These are phyloP conservation scores for Myotis pilosus DNA, from an alignment of 2,797 vertebrate species.

Conservation along the genomic window DNA sequence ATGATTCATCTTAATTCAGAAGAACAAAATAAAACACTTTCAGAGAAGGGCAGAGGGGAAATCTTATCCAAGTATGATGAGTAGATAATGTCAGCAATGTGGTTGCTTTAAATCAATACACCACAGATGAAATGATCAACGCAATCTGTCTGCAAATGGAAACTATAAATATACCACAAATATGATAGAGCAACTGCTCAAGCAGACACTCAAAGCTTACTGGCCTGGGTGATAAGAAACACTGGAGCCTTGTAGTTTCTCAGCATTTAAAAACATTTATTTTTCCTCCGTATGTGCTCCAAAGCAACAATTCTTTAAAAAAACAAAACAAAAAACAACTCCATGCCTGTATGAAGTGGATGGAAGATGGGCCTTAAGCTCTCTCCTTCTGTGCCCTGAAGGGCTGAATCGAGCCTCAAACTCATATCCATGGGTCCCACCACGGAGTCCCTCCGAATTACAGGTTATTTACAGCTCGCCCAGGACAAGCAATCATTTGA, in stretches of 20 bases:
- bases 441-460: neutral
- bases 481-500: neutral
- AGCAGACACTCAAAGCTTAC: neutral
- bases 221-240: neutral
- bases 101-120: conserved; percentile 59
- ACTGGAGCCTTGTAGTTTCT: neutral
- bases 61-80: conserved; percentile 37
- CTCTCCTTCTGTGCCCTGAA: neutral
- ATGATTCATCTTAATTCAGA: conserved; percentile 75
- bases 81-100: conserved; percentile 41
- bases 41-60: conserved; percentile 28
- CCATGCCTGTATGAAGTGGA: neutral
- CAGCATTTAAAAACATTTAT: neutral
- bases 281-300: neutral
- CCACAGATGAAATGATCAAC: conserved; percentile 45
- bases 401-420: neutral
- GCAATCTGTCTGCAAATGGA: conserved; percentile 10
- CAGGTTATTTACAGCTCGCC: neutral
- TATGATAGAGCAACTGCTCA: neutral
- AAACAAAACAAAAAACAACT: neutral
- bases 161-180: conserved; percentile 18
- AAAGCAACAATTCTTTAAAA: neutral
- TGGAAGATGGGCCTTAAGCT: neutral
- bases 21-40: conserved; percentile 67
- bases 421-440: neutral